These are phyloP conservation scores for Nycticebus coucang DNA, from an alignment of 2,113 vertebrate species.

Conservation along the genomic window DNA sequence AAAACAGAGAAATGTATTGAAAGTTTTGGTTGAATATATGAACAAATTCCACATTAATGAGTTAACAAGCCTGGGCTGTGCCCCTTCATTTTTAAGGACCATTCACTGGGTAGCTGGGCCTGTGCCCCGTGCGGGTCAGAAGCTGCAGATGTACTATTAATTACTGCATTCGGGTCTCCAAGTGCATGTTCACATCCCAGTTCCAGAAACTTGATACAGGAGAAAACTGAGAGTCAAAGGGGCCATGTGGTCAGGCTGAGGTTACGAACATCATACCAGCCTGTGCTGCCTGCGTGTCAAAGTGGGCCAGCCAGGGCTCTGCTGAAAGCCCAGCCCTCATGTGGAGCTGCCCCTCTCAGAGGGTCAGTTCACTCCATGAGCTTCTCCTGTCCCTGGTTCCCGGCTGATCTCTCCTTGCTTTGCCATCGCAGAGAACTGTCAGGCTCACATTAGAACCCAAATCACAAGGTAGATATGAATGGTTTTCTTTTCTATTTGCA, in stretches of 20 bases:
- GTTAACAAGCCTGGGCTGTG: not conserved
- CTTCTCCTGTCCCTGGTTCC: accelerated
- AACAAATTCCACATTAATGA: not conserved
- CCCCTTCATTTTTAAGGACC: accelerated
- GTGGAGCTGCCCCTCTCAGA: accelerated
- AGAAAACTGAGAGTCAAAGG: not conserved
- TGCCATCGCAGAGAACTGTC: not conserved
- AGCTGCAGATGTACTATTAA: accelerated
- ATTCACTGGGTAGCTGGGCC: accelerated
- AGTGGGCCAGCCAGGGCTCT: accelerated
- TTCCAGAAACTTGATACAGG: not conserved
- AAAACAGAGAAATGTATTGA: not conserved
- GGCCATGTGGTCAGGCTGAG: accelerated
- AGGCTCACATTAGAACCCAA: not conserved
- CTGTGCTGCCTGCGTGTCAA: accelerated
- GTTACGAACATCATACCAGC: accelerated
- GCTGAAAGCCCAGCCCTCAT: accelerated
- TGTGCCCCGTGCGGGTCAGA: accelerated
- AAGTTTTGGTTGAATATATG: not conserved
- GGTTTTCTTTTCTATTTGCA: not conserved
- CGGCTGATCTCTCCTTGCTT: not conserved
- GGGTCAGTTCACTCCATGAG: accelerated
- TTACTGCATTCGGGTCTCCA: accelerated
- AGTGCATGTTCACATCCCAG: not conserved
- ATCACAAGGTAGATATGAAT: not conserved